A percentile compares a stretch with the other conserved stretches of the same genome.
phyloP scores from a whole-genome alignment of 2,113 vertebrate genomes.

The Calidris pygmaea region DNA sequence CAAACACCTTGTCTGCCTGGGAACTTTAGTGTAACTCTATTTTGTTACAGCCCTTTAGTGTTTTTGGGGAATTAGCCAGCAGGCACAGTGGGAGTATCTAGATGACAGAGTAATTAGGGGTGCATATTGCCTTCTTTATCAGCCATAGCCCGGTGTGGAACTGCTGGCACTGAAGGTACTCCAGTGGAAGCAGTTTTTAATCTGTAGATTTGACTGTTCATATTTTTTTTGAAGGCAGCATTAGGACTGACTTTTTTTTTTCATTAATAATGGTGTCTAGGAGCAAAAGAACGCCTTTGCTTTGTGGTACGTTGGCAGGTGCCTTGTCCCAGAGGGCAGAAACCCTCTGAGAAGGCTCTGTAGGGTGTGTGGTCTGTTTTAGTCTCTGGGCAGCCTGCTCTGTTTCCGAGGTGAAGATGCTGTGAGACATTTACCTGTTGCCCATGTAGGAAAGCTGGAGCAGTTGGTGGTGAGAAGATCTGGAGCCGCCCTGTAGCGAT shows the following conservation, averaged over 20 bases:
- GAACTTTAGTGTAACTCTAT: neutral
- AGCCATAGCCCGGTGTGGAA: neutral
- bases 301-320: neutral
- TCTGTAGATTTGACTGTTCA: neutral
- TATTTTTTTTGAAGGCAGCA: neutral
- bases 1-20: neutral
- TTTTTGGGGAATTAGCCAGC: neutral
- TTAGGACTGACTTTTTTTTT: neutral
- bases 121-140: neutral
- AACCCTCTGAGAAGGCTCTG: neutral
- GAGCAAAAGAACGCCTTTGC: neutral
- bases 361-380: neutral
- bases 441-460: neutral
- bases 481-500: accelerated
- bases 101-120: neutral
- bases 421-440: neutral
- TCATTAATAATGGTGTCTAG: neutral
- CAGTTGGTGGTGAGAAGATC: neutral
- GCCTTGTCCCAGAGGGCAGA: neutral
- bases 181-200: neutral
- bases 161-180: neutral
- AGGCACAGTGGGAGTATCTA: neutral
- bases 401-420: neutral
- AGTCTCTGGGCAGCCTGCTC: neutral
- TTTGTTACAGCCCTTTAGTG: neutral